A percentile compares a stretch with the other conserved stretches of the same genome.
These are phyloP conservation scores for Sarcophaga peregrina DNA, from an alignment of 1,140 invertebrate genomes.

Conservation along the genomic window DNA sequence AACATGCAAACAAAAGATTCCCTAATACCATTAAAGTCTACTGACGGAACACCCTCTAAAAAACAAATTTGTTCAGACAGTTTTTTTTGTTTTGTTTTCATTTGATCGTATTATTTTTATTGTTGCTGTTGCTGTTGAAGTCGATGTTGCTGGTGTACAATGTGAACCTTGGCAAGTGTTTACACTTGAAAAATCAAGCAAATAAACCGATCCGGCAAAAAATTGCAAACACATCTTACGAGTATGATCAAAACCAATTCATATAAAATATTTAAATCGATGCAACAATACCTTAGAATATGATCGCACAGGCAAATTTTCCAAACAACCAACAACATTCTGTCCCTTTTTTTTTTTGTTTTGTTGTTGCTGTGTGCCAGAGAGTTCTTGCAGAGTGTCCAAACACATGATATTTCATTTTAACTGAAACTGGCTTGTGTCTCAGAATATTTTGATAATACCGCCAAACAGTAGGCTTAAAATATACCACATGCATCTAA, in stretches of 20 bases:
- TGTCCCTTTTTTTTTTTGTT: too few relatives aligned
- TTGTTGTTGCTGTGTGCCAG: too few relatives aligned
- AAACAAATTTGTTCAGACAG: not conserved
- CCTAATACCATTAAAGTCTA: not conserved
- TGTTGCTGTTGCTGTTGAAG: not conserved
- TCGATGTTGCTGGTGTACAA: not conserved
- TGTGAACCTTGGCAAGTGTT: conserved; percentile 23
- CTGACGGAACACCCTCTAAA: conserved; percentile 20
- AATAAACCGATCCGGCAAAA: conserved; percentile 50
- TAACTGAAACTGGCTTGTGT: conserved; percentile 4
- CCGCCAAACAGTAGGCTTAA: conserved; percentile 23
- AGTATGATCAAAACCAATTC: not conserved
- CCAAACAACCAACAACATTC: not conserved
- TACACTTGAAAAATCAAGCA: conserved; percentile 43
- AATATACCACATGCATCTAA: not conserved
- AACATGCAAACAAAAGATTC: conserved; percentile 48
- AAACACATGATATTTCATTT: conserved; percentile 15
- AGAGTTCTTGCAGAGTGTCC: not conserved
- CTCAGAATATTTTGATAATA: not conserved
- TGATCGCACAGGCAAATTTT: not conserved
- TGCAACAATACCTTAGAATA: not conserved
- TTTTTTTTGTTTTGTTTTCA: too few relatives aligned
- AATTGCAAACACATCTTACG: conserved; percentile 33
- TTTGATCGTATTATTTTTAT: not conserved
- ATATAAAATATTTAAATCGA: not conserved